phyloP scores from a whole-genome alignment of 2,888 invertebrate species.

The Troides helena region DNA sequence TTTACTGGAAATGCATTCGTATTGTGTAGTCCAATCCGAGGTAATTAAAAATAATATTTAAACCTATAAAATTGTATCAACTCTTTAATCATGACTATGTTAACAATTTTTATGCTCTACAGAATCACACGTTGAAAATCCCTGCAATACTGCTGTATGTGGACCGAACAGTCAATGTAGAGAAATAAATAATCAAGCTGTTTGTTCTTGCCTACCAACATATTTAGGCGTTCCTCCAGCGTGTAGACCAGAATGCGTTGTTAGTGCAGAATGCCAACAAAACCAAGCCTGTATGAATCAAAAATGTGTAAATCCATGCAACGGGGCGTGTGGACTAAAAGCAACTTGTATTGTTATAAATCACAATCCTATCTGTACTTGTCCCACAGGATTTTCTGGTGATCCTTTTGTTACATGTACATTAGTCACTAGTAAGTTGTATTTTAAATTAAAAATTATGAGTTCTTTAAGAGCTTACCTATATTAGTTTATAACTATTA shows the following conservation, averaged over 20 bases:
- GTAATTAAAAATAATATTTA: conserved; percentile 55
- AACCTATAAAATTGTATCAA: not conserved
- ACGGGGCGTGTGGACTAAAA: conserved; percentile 84
- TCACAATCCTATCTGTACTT: conserved; percentile 88
- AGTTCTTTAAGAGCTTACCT: not conserved
- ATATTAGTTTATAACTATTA: not conserved
- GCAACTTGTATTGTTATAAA: conserved; percentile 84
- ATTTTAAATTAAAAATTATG: not conserved
- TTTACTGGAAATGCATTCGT: conserved; percentile 81
- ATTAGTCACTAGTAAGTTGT: conserved; percentile 55
- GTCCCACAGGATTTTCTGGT: conserved; percentile 83
- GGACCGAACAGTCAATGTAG: conserved; percentile 86
- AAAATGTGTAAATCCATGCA: conserved; percentile 87
- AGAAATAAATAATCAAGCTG: conserved; percentile 82
- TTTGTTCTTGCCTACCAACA: conserved; percentile 86
- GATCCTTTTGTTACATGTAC: conserved; percentile 82
- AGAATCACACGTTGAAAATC: conserved; percentile 66
- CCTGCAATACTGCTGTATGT: conserved; percentile 86
- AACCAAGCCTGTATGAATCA: conserved; percentile 85
- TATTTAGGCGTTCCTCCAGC: conserved; percentile 86
- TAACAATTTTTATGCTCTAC: conserved; percentile 30
- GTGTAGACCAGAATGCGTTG: conserved; percentile 87
- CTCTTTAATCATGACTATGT: not conserved
- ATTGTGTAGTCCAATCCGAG: conserved; percentile 74
- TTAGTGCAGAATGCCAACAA: conserved; percentile 85